Evolutionary conservation across 1,140 invertebrate species (phyloP).

Genomic region (Araneus ventricosus): DNA sequence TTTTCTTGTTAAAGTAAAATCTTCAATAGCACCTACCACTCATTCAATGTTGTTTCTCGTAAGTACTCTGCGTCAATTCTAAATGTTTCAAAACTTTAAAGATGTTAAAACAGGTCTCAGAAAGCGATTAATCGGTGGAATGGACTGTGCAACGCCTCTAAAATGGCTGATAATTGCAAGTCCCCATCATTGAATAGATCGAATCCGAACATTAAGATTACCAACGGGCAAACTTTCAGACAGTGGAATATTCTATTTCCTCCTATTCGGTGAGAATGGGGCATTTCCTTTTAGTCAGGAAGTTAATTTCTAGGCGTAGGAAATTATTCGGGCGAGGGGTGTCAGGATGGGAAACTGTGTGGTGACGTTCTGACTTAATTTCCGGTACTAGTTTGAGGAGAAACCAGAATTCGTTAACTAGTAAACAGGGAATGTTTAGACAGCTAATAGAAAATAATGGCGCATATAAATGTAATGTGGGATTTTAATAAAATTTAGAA

Average conservation of each 20-base stretch:
- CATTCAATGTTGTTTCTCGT: no score
- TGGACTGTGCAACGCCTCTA: background rate
- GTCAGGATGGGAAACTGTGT: background rate
- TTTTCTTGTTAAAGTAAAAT: no score
- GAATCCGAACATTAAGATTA: background rate
- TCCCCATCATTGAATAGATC: background rate
- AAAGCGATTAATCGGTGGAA: background rate
- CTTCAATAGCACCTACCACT: no score
- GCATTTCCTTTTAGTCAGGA: constrained; percentile 15
- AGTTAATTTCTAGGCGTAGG: constrained; percentile 23
- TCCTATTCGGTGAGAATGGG: constrained; percentile 17
- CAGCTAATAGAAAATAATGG: background rate
- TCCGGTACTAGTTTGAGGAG: background rate
- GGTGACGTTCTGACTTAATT: background rate
- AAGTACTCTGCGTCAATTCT: no score
- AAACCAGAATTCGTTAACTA: background rate
- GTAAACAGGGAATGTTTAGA: background rate
- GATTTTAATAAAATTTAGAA: background rate
- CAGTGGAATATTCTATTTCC: constrained; percentile 35
- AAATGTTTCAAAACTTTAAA: background rate
- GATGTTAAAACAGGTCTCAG: background rate
- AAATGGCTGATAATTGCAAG: background rate
- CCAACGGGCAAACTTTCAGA: background rate
- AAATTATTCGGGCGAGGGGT: background rate
- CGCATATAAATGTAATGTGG: background rate